Conservation (phyloP, 2,113 vertebrate genomes). For the Archilochus colubris region DNA sequence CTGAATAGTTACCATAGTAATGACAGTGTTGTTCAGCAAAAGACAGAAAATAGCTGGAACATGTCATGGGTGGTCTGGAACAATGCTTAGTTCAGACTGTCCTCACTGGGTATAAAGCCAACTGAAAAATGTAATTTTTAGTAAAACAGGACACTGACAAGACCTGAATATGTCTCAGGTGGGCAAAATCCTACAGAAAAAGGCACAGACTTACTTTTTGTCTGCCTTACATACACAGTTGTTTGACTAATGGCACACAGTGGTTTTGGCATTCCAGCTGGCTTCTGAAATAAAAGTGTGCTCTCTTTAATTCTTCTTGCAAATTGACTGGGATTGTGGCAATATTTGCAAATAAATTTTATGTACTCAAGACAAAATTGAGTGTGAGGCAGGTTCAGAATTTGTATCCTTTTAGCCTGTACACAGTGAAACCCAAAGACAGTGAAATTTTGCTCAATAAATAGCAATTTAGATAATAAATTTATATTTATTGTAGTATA, state of each 20-base stretch:
- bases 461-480: background rate
- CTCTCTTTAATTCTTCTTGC: conserved; percentile 4
- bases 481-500: no score
- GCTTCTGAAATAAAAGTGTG: background rate
- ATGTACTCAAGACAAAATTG: background rate
- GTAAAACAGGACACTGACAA: background rate
- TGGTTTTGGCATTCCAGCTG: background rate
- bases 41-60: background rate
- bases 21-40: background rate
- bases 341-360: background rate
- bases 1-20: background rate
- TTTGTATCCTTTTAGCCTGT: background rate
- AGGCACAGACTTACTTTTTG: background rate
- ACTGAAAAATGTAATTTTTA: background rate
- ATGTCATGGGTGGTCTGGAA: background rate
- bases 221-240: background rate
- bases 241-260: background rate
- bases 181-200: background rate
- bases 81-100: background rate
- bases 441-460: background rate
- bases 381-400: background rate
- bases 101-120: background rate
- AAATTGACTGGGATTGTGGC: background rate
- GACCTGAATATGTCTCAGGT: background rate
- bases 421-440: background rate